Conservation (phyloP, 2,888 invertebrate genomes). For the Drosophila kanekoi region DNA sequence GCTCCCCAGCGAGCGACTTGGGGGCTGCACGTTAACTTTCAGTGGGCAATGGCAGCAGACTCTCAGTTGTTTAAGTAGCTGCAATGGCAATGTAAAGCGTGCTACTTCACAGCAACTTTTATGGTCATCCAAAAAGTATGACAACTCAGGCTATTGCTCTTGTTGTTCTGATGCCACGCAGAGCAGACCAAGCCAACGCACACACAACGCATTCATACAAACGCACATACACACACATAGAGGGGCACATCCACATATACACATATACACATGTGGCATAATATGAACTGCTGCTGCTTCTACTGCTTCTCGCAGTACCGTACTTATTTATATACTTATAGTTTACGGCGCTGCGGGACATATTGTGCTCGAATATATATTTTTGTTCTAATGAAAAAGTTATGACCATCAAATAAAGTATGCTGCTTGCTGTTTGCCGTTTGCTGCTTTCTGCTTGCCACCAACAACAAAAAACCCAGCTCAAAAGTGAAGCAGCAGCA, state of each 20-base stretch:
- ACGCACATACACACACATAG: slow-evolving; percentile 1
- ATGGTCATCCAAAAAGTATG: slow-evolving; percentile 81
- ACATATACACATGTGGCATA: slow-evolving; percentile 44
- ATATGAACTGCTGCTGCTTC: slow-evolving; percentile 66
- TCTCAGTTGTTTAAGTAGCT: slow-evolving; percentile 55
- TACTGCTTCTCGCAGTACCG: slow-evolving; percentile 41
- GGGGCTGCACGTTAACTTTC: slow-evolving; percentile 64
- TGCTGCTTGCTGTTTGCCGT: slow-evolving; percentile 66
- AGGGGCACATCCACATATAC: slow-evolving; percentile 17
- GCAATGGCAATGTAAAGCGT: slow-evolving; percentile 69
- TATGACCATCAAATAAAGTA: slow-evolving; percentile 80
- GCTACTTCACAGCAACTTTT: slow-evolving; percentile 77
- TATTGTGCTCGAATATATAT: slow-evolving; percentile 77
- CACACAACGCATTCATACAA: slow-evolving; percentile 8
- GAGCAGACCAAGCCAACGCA: slow-evolving; percentile 26
- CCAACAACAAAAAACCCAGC: slow-evolving; percentile 41
- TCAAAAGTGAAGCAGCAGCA: slow-evolving; percentile 68
- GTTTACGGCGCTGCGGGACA: slow-evolving; percentile 81
- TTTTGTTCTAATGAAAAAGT: slow-evolving; percentile 81
- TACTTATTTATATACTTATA: slow-evolving; percentile 79
- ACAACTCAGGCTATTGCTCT: slow-evolving; percentile 75
- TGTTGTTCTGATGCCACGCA: slow-evolving; percentile 45
- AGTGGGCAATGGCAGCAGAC: slow-evolving; percentile 14
- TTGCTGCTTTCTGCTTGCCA: slow-evolving; percentile 8
- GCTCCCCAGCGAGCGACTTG: slow-evolving; percentile 64